Percentiles rank a stretch among this genome's conserved stretches.
Evolutionary conservation across 2,113 vertebrate species (phyloP).

Genomic region (Trematomus loennbergii): DNA sequence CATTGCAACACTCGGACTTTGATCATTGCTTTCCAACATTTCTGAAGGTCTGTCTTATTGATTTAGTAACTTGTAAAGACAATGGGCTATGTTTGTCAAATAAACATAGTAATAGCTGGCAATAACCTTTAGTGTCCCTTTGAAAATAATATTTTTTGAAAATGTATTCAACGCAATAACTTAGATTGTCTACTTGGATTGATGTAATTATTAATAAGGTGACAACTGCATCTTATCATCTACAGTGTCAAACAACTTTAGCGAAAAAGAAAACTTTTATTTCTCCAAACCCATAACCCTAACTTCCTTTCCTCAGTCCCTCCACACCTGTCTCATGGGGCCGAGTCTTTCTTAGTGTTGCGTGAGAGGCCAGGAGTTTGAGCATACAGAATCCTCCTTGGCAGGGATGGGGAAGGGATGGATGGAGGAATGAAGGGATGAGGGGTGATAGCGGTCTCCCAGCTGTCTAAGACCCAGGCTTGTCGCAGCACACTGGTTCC

Average conservation of each 20-base stretch:
- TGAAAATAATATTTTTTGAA: not conserved
- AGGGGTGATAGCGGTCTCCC: slow-evolving; percentile 65
- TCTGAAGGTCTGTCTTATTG: not conserved
- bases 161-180: not conserved
- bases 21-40: not conserved
- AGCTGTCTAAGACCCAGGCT: slow-evolving; percentile 75
- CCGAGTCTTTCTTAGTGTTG: not conserved
- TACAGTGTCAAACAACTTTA: not conserved
- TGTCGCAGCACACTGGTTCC: slow-evolving; percentile 73
- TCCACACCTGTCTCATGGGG: not conserved
- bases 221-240: not conserved
- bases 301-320: slow-evolving; percentile 10
- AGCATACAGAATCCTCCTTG: slow-evolving; percentile 41
- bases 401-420: slow-evolving; percentile 42
- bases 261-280: not conserved
- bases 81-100: not conserved
- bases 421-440: slow-evolving; percentile 48
- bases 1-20: not conserved
- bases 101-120: too few species aligned
- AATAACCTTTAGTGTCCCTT: not conserved
- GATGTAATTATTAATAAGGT: not conserved
- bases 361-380: slow-evolving; percentile 7
- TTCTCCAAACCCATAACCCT: slow-evolving; percentile 13
- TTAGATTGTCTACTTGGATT: not conserved
- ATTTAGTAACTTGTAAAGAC: not conserved